Evolutionary conservation across 2,113 vertebrate genomes (phyloP), one percentile per base, ranked within the genome.

Genomic region (Dendrocopos noguchii): DNA sequence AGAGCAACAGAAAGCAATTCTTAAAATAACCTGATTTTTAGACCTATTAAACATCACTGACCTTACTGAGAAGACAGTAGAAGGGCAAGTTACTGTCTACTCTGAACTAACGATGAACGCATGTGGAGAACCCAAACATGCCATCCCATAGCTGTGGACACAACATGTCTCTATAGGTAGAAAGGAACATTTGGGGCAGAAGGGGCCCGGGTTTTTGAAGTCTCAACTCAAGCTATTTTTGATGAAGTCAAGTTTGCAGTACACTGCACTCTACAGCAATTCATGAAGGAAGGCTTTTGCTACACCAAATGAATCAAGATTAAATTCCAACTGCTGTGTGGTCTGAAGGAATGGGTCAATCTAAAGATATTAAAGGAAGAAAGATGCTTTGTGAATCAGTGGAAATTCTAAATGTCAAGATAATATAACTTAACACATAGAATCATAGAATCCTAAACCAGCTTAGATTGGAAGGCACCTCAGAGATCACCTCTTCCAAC

Each of bases 11-110:
- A 94, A 93, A 90, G 39, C 60, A 90, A 91, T 63, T 46, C 87
- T 67, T 89, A 87, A 87, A 95, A 73, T 55, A 84, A 93, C 61
- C n/a, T 84, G 73, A 44, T 65, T 93, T 87, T 81, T 42, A 84
- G 75, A 71, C 24, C 56, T 52, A 73, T 47, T 76, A 67, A 71
- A 86, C 74, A 87, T 31, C 24, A 27, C 29, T 68, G 71, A 73
- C 74, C 71, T 81, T 71, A 61, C 46, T 63, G 47, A 92, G 67
- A 79, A 42, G 31, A 63, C 19, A 63, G 63, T 18, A 14, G 9
- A 73, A 33, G 33, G 83, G 53, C 57, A 53, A 34, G 34, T 7
- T 22, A 80, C 39, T 15, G n/a, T 52, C 87, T 88, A 74, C 74
- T 76, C 55, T 6, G 10, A 92, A n/a, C n/a, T 28, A 39, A 65